A percentile compares a stretch with the other conserved stretches of the same genome.
phyloP scores from a whole-genome alignment of 2,888 invertebrate species.

The Cheilosia grossa region DNA sequence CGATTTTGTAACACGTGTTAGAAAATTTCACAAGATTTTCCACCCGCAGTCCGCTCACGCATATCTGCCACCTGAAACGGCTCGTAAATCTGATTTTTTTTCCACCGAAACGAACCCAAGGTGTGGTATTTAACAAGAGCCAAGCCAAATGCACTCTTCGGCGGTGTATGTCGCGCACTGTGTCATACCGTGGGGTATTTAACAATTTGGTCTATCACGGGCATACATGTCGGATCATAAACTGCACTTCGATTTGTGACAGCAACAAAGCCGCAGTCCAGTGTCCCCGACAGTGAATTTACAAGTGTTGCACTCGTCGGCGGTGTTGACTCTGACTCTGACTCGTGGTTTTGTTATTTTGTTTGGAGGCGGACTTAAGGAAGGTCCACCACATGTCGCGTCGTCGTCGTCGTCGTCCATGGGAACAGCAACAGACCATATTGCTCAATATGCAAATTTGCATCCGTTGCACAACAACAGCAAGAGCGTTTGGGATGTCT shows the following conservation, averaged over 20 bases:
- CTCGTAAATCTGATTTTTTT: conserved; percentile 34
- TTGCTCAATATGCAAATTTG: conserved; percentile 52
- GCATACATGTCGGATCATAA: conserved; percentile 27
- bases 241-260: conserved; percentile 46
- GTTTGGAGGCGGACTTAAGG: neutral
- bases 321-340: neutral
- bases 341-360: neutral
- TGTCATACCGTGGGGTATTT: neutral
- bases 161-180: too few species aligned
- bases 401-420: neutral
- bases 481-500: conserved; percentile 15
- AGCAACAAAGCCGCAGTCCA: conserved; percentile 14
- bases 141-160: neutral
- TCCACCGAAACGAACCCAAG: conserved; percentile 38
- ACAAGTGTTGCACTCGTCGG: conserved; percentile 24
- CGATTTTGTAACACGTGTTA: conserved; percentile 51
- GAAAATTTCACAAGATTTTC: conserved; percentile 44
- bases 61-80: conserved; percentile 25
- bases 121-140: conserved; percentile 45
- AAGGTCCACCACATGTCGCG: neutral
- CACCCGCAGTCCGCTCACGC: conserved; percentile 43
- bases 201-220: conserved; percentile 28
- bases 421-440: neutral
- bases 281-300: conserved; percentile 59
- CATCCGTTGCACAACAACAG: conserved; percentile 21